Base-by-base conservation (phyloP, 2,888 invertebrate species). In the Polyploca ridens region DNA sequence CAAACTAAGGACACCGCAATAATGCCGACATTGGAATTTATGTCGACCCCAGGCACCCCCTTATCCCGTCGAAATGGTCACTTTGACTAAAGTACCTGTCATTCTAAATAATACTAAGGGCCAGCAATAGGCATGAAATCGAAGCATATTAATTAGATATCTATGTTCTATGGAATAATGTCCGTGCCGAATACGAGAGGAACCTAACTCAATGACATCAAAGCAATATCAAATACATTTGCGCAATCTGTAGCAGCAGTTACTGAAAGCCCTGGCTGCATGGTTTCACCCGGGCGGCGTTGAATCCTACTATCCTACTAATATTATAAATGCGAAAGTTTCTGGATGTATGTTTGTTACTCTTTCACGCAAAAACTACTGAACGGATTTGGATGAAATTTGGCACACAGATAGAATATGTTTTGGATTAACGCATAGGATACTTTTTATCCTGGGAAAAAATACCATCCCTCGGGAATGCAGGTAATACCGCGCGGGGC, bases 1-100 rank as follows among this genome's bases (percentile, higher is more conserved):
- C 91, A 91, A 90, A 89, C 80, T 84, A 83, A 87, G 85, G 84
- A 85, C 84, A 79, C 85, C 87, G 83, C 88, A 90, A 89, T 91
- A 90, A 89, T 82, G 87, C 85, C 77, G 83, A 82, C 87, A 83
- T 83, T 69, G 87, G 89, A 90, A 90, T 90, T 91, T 89, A 89
- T 90, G 90, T 90, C 89, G 84, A 86, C 86, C 86, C 85, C 84
- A 88, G 85, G 72, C 77, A 69, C 81, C 84, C 85, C 82, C 83
- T 86, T 82, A 83, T 84, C 83, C 81, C 74, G 73, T 79, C 78
- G 77, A 86, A 89, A 88, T 85, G 86, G 87, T 89, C 87, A 88
- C 87, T 88, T 86, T 81, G 74, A 86, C 81, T 85, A 83, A 85
- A 90, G 85, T 84, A 89, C 88, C 88, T 89, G 89, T 85, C 90